Base-by-base conservation (phyloP, 1,140 invertebrate species). In the Monochamus saltuarius region DNA sequence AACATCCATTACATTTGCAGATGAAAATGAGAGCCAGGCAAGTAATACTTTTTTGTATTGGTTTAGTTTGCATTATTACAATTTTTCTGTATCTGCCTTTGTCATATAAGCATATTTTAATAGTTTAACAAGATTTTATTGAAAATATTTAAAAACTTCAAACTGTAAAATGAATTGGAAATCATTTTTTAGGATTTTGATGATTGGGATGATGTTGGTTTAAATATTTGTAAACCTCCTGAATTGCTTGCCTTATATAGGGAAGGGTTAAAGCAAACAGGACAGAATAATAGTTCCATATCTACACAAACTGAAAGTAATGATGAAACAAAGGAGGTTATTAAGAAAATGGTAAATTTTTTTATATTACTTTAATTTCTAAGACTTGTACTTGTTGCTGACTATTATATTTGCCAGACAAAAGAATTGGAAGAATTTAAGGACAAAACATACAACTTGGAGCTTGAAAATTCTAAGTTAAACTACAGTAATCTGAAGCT, bases 141-240 rank as follows among this genome's bases (percentile, higher is more conserved):
- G n/a, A n/a, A n/a, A n/a, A n/a, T n/a, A n/a, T n/a, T n/a, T n/a
- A n/a, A n/a, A n/a, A n/a, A n/a, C n/a, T n/a, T n/a, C n/a, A n/a
- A n/a, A n/a, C n/a, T n/a, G n/a, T n/a, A n/a, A n/a, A n/a, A n/a
- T n/a, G n/a, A n/a, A n/a, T n/a, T n/a, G n/a, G n/a, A n/a, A n/a
- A n/a, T n/a, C n/a, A n/a, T n/a, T n/a, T 29, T 29, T 29, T 29
- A 90, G 86, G 91, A 95, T 81, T 94, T 95, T 83, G 93, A 95
- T 78, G 90, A 94, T 72, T 95, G 93, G 93, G 91, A 94, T 79
- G 91, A 94, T 80, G 88, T 91, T n/a, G 92, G 92, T 2, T 78
- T 95, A 11, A 94, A 95, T 74, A 90, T 91, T 73, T 82, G 90
- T 1, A 87, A 91, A 69, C 92, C 92, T 17, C 84, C 89, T 8